phyloP scores from a whole-genome alignment of 1,140 invertebrate genomes.

The Calliopsis andreniformis region DNA sequence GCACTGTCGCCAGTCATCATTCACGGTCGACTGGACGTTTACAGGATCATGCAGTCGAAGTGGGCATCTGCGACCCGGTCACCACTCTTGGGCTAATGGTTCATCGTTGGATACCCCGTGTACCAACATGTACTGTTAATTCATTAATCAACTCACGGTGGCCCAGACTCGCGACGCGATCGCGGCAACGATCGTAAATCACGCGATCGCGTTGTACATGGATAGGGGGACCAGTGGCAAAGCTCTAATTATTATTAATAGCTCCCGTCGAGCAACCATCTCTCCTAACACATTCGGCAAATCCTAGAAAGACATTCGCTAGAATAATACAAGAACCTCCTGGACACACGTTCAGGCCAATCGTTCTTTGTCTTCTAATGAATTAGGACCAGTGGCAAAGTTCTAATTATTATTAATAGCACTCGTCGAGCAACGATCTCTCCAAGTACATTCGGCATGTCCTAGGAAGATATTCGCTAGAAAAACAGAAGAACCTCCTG shows the following conservation, averaged over 20 bases:
- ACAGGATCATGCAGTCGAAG: conserved; percentile 30
- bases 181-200: conserved; percentile 34
- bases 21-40: conserved; percentile 24
- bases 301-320: too few species aligned
- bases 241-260: conserved; percentile 35
- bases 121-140: conserved; percentile 2
- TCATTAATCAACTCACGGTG: conserved; percentile 36
- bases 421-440: too few species aligned
- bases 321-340: too few species aligned
- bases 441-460: too few species aligned
- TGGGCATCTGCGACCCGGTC: conserved; percentile 5
- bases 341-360: too few species aligned
- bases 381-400: background rate
- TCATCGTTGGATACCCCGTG: conserved; percentile 16
- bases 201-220: conserved; percentile 26
- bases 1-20: conserved; percentile 6
- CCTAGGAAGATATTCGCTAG: too few species aligned
- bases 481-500: too few species aligned
- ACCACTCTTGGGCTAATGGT: conserved; percentile 11
- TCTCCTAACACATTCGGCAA: too few species aligned
- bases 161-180: conserved; percentile 10
- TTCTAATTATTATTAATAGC: conserved; percentile 35
- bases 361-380: too few species aligned
- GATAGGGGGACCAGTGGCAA: background rate
- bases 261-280: background rate